phyloP scores from a whole-genome alignment of 2,797 vertebrate species.

The Cuculus canorus region DNA sequence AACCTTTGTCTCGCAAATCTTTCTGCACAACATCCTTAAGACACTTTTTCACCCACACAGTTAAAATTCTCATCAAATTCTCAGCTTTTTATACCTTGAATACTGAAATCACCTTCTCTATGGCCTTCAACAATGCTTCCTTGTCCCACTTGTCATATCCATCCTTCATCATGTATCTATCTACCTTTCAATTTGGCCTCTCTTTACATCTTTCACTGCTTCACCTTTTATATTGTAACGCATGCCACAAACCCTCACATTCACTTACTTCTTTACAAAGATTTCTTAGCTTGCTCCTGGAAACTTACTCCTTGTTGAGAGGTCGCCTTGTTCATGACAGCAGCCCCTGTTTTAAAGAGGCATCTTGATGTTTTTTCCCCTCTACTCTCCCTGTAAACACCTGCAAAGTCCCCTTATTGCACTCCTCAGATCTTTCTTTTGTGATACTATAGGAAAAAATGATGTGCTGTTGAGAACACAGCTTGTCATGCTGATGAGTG shows the following conservation, averaged over 20 bases:
- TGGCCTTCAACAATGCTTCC: background rate
- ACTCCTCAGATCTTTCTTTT: background rate
- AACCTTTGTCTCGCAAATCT: background rate
- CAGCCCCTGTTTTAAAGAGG: background rate
- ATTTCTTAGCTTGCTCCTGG: background rate
- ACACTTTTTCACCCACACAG: background rate
- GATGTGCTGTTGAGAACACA: conserved; percentile 2
- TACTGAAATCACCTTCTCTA: background rate
- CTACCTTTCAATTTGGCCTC: background rate
- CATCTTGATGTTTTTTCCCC: background rate
- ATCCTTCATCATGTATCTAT: background rate
- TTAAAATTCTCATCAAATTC: background rate
- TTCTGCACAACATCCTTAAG: background rate
- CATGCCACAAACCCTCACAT: background rate
- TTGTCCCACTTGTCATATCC: background rate
- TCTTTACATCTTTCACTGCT: background rate
- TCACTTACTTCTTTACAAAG: background rate
- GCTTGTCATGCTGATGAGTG: background rate
- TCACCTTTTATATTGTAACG: background rate
- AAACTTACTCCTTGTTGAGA: background rate
- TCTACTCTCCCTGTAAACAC: conserved; percentile 20
- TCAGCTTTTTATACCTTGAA: background rate
- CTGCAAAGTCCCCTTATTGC: background rate
- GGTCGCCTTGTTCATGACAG: background rate
- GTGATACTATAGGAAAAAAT: background rate